These are phyloP conservation scores for Brachionus manjavacas DNA, from an alignment of 1,140 invertebrate genomes.

Conservation along the genomic window DNA sequence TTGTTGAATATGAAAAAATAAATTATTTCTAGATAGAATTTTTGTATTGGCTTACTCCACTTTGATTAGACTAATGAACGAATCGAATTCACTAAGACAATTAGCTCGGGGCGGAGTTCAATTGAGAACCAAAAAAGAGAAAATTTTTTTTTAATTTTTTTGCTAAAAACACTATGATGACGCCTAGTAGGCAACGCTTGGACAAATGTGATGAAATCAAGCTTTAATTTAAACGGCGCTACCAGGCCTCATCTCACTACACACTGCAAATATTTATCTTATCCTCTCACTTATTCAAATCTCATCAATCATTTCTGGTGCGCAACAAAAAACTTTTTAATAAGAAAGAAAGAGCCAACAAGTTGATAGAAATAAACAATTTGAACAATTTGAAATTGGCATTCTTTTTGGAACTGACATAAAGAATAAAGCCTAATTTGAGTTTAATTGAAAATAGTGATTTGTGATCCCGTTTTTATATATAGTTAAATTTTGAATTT, in stretches of 20 bases:
- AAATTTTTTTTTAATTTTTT: too few species aligned
- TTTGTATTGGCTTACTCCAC: not conserved
- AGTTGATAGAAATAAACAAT: slow-evolving; percentile 23
- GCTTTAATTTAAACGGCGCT: slow-evolving; percentile 2
- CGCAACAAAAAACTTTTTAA: too few species aligned
- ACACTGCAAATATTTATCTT: slow-evolving; percentile 4
- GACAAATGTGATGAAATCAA: not conserved
- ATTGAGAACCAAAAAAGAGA: not conserved
- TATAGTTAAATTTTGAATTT: not conserved
- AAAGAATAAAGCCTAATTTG: not conserved
- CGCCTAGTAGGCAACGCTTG: not conserved
- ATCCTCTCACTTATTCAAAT: slow-evolving; percentile 17
- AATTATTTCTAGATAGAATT: not conserved
- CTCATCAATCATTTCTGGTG: slow-evolving; percentile 10
- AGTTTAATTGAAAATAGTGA: not conserved
- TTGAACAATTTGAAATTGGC: not conserved
- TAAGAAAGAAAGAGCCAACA: not conserved
- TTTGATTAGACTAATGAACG: not conserved
- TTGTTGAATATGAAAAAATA: not conserved
- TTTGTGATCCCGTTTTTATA: not conserved
- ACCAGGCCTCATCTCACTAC: not conserved
- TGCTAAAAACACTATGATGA: not conserved
- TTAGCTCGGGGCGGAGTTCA: not conserved
- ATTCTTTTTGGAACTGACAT: not conserved
- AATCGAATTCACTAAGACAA: not conserved